Evolutionary conservation across 1,140 invertebrate species (phyloP).

Genomic region (Marisa cornuarietis): DNA sequence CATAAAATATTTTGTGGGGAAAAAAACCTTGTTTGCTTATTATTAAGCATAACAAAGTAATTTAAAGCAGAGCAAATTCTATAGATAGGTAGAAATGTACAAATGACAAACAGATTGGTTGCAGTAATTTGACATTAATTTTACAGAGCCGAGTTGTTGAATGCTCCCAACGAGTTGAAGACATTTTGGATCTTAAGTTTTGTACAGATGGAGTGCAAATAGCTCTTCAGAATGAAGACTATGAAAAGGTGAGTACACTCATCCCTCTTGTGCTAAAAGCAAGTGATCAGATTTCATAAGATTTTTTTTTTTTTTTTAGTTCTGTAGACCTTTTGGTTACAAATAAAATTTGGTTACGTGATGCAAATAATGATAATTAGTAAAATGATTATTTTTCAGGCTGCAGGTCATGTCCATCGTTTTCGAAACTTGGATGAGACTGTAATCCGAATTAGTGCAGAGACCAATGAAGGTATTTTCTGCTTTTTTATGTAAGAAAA

Average conservation of each 20-base stretch:
- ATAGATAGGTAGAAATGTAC: too few relatives aligned
- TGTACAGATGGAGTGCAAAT: constrained; percentile 95
- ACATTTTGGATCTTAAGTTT: constrained; percentile 93
- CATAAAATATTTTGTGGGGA: too few relatives aligned
- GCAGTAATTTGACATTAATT: background rate
- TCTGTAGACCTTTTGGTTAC: too few relatives aligned
- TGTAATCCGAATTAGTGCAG: constrained; percentile 77
- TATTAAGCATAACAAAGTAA: too few relatives aligned
- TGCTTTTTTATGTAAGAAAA: too few relatives aligned
- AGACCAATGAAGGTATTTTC: constrained; percentile 73
- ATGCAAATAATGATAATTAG: background rate
- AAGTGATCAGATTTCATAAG: constrained; percentile 10
- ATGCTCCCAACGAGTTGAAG: constrained; percentile 93
- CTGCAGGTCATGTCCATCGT: constrained; percentile 92
- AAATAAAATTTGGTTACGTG: too few relatives aligned
- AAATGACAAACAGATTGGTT: background rate
- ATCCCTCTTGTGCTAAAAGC: constrained; percentile 48
- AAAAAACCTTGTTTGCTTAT: too few relatives aligned
- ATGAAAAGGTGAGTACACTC: constrained; percentile 75
- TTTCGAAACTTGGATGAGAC: constrained; percentile 95
- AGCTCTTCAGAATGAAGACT: constrained; percentile 85
- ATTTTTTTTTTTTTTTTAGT: constrained; percentile 5
- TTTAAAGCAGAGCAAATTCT: too few relatives aligned
- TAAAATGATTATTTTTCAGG: constrained; percentile 69
- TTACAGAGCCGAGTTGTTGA: constrained; percentile 88